Conservation (phyloP, 2,113 vertebrate species). For the Osmerus eperlanus region DNA sequence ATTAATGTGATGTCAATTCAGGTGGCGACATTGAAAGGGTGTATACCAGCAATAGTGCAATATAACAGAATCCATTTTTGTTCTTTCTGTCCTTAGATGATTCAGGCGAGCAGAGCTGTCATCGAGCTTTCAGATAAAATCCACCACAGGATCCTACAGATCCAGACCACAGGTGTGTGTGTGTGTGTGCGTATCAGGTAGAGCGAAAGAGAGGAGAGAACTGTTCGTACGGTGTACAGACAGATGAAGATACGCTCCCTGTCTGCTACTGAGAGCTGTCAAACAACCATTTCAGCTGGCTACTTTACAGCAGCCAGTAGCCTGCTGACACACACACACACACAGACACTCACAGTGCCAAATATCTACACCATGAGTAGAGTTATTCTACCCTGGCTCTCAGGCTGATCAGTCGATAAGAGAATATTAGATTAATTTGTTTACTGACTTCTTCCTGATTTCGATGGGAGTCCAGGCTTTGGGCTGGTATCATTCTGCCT, state of each 20-base stretch:
- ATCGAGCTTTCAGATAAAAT: conserved; percentile 82
- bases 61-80: not conserved
- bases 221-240: too few species aligned
- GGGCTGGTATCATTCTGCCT: not conserved
- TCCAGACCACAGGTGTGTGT: conserved; percentile 78
- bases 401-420: not conserved
- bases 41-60: not conserved
- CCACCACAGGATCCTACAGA: conserved; percentile 84
- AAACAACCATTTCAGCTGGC: too few species aligned
- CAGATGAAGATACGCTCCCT: too few species aligned
- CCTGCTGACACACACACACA: too few species aligned
- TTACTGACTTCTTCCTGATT: not conserved
- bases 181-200: not conserved
- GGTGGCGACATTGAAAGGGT: not conserved
- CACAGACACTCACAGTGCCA: too few species aligned
- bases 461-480: not conserved
- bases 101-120: conserved; percentile 83
- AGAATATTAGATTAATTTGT: not conserved
- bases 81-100: conserved; percentile 77
- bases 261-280: too few species aligned
- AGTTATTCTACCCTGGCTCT: not conserved
- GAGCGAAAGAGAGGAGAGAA: too few species aligned
- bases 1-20: conserved; percentile 3
- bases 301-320: too few species aligned
- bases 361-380: not conserved